Evolutionary conservation across 2,888 invertebrate genomes (phyloP), one percentile per base, ranked within the genome.

Genomic region (Orthonevra nobilis): DNA sequence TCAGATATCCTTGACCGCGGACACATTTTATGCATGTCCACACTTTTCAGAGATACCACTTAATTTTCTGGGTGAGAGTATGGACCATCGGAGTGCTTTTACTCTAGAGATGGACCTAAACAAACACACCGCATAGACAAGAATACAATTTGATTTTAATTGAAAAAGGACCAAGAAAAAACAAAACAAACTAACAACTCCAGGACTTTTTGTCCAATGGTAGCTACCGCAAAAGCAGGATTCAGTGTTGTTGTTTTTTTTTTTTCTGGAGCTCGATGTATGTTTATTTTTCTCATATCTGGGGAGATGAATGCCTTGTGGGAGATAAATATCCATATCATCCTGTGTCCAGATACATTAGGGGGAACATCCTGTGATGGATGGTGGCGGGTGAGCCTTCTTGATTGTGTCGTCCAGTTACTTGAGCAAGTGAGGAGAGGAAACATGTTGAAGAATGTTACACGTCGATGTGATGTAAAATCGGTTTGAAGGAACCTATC

Each of bases 101-200:
- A 32, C 56, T 56, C 50, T 19, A 40, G 50, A 74, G 81, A 79
- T 32, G 9, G 63, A 44, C 81, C 81, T 81, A 81, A 81, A 81
- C 63, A 81, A 81, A 81, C 81, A 81, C 30, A 52, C 14, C 34
- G 20, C 50, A 50, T 17, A 69, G 63, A 63, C 73, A 74, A 74
- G 81, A 69, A 74, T 58, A 58, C 68, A 58, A 81, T 81, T 81
- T 81, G 81, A 63, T 74, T 81, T 81, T 81, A 81, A 81, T 81
- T 81, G 81, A 81, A 81, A 81, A 81, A 69, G 56, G 75, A 75
- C 70, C 79, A 61, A 34, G 9, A 42, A 44, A 34, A 60, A 36
- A 52, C 19, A 54, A 54, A 52, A 36, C 40, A 44, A 26, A 23
- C 30, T 32, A n/a, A n/a, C n/a, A 19, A 14, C 12, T 9, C 38